Evolutionary conservation across 2,888 invertebrate species (phyloP), one percentile per base, ranked within the genome.

Genomic region (Schrankia costaestrigalis): DNA sequence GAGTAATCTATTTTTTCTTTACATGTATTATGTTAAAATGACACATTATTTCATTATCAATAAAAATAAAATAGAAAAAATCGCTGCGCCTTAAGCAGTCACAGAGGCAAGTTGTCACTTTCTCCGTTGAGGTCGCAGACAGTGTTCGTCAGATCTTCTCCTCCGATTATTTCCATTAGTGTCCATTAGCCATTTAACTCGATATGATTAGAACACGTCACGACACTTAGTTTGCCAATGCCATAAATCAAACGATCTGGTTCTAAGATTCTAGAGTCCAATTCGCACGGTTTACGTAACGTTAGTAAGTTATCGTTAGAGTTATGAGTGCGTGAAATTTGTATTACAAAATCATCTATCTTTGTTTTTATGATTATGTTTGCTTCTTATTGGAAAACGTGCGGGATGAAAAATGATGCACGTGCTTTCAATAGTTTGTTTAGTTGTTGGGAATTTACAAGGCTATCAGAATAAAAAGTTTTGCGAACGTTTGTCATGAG

Each of bases 161-260:
- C 68, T 55, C 62, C 61, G 82, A 85, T 85, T 73, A 83, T 79
- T 77, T 76, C 81, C 82, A 86, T 85, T 85, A 86, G 80, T 70
- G 75, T 73, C 85, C 85, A 86, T 86, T 86, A 85, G 77, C 75
- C 71, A 73, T 83, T 81, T 83, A 80, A 79, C 84, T 81, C 73
- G 82, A 81, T 83, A 82, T 78, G 80, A 84, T 81, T 79, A 78
- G 78, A 67, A 58, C 70, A 55, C 69, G 78, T 79, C 85, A 84
- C 82, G 80, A 80, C 66, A 63, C 60, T 43, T 53, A 61, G 57
- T 72, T 75, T 71, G 75, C 73, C 67, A 71, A 71, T 67, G 59
- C 60, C 61, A 80, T 82, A 80, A 77, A 84, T 84, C 83, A 85
- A 76, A 67, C 60, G 53, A 68, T 69, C 74, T 52, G 52, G 57